Percentiles rank a stretch among this genome's conserved stretches.
These are phyloP conservation scores for Coleophora flavipennella DNA, from an alignment of 2,888 invertebrate species.

Conservation along the genomic window DNA sequence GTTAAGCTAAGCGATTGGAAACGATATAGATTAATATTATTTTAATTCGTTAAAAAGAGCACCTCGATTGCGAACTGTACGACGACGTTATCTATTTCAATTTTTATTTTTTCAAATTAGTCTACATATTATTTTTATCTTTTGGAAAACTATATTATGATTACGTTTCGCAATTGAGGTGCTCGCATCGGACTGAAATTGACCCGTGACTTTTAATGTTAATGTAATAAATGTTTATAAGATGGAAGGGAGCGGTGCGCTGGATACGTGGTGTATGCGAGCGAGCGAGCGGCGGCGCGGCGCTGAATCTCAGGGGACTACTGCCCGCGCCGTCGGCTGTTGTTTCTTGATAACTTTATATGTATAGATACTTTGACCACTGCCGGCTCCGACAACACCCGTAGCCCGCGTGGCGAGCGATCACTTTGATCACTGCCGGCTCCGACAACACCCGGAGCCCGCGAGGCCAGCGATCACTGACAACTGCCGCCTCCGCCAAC, in stretches of 20 bases:
- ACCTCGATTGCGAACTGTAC: conserved; percentile 6
- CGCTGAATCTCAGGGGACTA: conserved; percentile 58
- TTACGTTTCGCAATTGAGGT: conserved; percentile 5
- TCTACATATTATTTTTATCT: not conserved
- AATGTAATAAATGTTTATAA: conserved; percentile 31
- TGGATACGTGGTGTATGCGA: conserved; percentile 19
- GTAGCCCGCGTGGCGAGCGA: too few species aligned
- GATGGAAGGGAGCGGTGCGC: conserved; percentile 33
- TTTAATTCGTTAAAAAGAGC: conserved; percentile 6
- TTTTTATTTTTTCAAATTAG: too few species aligned
- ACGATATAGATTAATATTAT: conserved; percentile 20
- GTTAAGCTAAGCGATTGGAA: conserved; percentile 31
- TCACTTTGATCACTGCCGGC: too few species aligned
- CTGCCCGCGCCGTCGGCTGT: conserved; percentile 24
- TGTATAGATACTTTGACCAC: conserved; percentile 6
- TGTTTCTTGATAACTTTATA: conserved; percentile 16
- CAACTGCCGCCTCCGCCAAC: too few species aligned
- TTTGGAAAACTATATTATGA: not conserved
- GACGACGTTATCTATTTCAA: not conserved
- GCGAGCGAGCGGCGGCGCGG: conserved; percentile 33
- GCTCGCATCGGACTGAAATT: conserved; percentile 47
- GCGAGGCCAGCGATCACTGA: too few species aligned
- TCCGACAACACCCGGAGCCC: too few species aligned
- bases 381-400: conserved; percentile 23
- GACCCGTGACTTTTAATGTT: conserved; percentile 35